These are phyloP conservation scores for Rhogogaster chlorosoma DNA, from an alignment of 2,888 invertebrate genomes.

Conservation along the genomic window DNA sequence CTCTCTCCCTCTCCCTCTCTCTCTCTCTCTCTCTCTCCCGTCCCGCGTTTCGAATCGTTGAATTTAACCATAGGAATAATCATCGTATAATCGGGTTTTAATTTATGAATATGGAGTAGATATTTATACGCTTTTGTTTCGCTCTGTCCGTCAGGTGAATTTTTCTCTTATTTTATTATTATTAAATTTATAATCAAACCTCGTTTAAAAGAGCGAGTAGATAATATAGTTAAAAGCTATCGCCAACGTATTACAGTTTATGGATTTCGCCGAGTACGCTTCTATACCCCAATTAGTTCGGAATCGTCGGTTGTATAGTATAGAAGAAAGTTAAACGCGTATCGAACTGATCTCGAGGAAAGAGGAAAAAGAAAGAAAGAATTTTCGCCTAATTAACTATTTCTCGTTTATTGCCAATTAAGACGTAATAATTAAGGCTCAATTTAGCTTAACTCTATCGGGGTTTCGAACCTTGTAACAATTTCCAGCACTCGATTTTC, in stretches of 20 bases:
- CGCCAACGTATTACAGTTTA: neutral
- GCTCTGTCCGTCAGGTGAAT: neutral
- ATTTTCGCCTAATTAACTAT: neutral
- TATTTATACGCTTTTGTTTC: neutral
- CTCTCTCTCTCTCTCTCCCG: neutral
- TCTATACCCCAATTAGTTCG: neutral
- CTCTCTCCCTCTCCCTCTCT: neutral
- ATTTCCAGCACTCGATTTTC: neutral
- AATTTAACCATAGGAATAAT: neutral
- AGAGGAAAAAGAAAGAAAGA: neutral
- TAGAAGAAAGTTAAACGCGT: neutral
- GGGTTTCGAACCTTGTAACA: neutral
- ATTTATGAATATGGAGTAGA: neutral
- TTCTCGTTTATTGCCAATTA: constrained; percentile 11
- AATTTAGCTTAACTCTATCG: neutral
- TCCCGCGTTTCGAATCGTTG: neutral
- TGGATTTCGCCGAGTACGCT: neutral
- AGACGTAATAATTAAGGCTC: neutral
- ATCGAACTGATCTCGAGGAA: neutral
- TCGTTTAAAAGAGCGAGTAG: neutral
- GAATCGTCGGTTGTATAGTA: neutral
- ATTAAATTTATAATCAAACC: neutral
- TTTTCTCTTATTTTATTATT: neutral
- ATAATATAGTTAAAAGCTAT: neutral
- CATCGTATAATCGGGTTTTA: neutral